These are phyloP conservation scores for Miniopterus natalensis DNA, from an alignment of 2,113 vertebrate species.

Conservation along the genomic window DNA sequence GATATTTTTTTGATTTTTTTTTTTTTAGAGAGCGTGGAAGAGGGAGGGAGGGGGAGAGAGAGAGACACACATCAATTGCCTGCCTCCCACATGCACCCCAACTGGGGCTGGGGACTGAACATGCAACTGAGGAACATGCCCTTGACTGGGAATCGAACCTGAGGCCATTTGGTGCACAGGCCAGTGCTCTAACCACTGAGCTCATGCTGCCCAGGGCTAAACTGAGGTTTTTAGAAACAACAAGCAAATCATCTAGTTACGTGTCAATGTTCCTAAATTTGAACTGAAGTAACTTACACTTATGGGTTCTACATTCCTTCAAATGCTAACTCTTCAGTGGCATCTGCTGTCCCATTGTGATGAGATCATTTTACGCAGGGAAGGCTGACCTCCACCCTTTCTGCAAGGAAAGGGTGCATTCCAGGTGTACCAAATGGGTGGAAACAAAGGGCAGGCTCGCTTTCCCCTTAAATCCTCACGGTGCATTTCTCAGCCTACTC, in stretches of 20 bases:
- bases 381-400: background rate
- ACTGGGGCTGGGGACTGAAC: no score
- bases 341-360: background rate
- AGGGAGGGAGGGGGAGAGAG: no score
- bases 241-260: background rate
- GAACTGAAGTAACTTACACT: background rate
- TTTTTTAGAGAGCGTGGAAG: no score
- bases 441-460: background rate
- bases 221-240: background rate
- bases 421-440: background rate
- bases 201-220: no score
- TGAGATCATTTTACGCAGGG: background rate
- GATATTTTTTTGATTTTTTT: no score
- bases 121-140: no score
- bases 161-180: no score
- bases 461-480: background rate
- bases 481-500: background rate
- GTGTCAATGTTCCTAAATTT: background rate
- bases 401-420: background rate
- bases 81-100: no score
- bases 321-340: background rate
- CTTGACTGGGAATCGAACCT: no score
- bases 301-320: background rate
- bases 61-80: no score
- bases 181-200: no score